Evolutionary conservation across 2,888 invertebrate species (phyloP).

Genomic region (Aromia moschata): DNA sequence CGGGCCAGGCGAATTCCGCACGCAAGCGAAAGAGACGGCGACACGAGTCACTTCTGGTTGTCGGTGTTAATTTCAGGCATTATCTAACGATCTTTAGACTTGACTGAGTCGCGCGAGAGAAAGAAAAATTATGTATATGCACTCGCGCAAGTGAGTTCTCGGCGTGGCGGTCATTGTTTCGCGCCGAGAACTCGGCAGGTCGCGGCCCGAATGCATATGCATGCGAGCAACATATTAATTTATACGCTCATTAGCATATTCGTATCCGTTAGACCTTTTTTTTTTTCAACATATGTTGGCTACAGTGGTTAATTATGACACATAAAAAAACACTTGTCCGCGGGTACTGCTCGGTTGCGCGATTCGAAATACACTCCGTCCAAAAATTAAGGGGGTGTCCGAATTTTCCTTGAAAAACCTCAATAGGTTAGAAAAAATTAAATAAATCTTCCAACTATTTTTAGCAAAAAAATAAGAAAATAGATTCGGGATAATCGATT

Average conservation of each 20-base stretch:
- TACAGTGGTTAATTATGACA: constrained; percentile 61
- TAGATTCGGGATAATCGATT: too few species aligned
- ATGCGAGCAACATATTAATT: constrained; percentile 66
- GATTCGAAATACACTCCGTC: neutral
- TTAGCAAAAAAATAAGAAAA: too few species aligned
- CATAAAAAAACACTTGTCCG: constrained; percentile 52
- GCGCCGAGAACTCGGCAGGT: constrained; percentile 47
- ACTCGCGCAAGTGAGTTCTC: constrained; percentile 53
- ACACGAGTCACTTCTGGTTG: constrained; percentile 54
- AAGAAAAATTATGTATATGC: constrained; percentile 64
- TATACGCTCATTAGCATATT: constrained; percentile 65
- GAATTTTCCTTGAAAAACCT: too few species aligned
- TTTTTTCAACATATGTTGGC: constrained; percentile 63
- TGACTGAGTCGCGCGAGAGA: constrained; percentile 65
- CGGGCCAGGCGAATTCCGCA: constrained; percentile 12
- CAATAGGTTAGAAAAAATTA: too few species aligned
- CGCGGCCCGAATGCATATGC: constrained; percentile 62
- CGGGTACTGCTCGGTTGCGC: constrained; percentile 40
- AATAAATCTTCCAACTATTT: too few species aligned
- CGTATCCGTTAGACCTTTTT: constrained; percentile 65
- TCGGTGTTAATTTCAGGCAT: constrained; percentile 64
- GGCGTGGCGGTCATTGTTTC: constrained; percentile 57
- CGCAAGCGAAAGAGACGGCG: constrained; percentile 34
- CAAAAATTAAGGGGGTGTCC: too few species aligned
- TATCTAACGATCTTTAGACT: constrained; percentile 65